Evolutionary conservation across 2,113 vertebrate genomes (phyloP).

Genomic region (Colius striatus): DNA sequence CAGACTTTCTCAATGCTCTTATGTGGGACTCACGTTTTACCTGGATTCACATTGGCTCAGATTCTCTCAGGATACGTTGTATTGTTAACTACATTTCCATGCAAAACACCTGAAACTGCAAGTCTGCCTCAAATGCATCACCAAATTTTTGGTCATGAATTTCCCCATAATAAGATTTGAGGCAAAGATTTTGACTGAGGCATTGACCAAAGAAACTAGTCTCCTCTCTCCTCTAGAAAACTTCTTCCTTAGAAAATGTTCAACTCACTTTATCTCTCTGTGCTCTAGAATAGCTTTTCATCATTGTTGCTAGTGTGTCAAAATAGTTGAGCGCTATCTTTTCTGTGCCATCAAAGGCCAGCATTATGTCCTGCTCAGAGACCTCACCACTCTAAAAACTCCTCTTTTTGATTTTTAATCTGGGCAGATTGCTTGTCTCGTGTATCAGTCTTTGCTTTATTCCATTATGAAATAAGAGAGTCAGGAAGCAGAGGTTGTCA

Average conservation of each 20-base stretch:
- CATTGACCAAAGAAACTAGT: not conserved
- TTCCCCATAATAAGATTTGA: not conserved
- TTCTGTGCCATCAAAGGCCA: no score
- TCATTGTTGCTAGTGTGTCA: not conserved
- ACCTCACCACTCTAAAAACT: not conserved
- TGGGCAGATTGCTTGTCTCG: not conserved
- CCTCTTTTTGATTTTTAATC: not conserved
- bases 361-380: no score
- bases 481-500: not conserved
- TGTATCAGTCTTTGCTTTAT: no score
- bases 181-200: not conserved
- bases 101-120: not conserved
- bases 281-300: not conserved
- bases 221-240: not conserved
- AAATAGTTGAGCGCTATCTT: no score
- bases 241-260: not conserved
- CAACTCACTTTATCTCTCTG: not conserved
- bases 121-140: not conserved
- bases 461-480: not conserved
- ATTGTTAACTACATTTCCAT: not conserved
- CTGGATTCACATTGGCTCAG: not conserved
- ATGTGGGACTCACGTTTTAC: not conserved
- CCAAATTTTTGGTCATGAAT: not conserved
- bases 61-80: not conserved
- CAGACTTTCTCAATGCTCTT: not conserved